These are phyloP conservation scores for Valencia hispanica DNA, from an alignment of 2,797 vertebrate species.

Conservation along the genomic window DNA sequence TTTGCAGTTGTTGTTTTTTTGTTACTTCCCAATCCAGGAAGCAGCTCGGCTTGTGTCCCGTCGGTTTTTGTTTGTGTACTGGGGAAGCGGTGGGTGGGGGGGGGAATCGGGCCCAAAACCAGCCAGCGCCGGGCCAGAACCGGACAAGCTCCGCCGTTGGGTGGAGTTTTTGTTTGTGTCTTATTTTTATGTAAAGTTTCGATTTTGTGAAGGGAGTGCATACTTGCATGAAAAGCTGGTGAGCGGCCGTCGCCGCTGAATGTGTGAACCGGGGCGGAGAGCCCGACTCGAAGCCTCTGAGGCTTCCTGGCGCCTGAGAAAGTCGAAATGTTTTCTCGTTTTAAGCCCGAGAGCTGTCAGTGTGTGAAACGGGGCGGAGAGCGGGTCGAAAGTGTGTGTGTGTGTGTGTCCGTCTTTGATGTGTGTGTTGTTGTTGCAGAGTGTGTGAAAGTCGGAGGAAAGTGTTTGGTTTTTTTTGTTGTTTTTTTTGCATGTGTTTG, in stretches of 20 bases:
- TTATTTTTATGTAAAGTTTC: slow-evolving; percentile 15
- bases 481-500: slow-evolving; percentile 50
- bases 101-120: too few species aligned
- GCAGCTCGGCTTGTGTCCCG: slow-evolving; percentile 14
- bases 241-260: slow-evolving; percentile 28
- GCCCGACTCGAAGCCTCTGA: slow-evolving; percentile 33
- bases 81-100: slow-evolving; percentile 57
- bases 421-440: slow-evolving; percentile 39
- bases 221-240: slow-evolving; percentile 21
- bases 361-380: slow-evolving; percentile 66
- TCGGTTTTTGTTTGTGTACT: slow-evolving; percentile 42
- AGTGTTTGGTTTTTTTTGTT: slow-evolving; percentile 57
- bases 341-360: slow-evolving; percentile 24
- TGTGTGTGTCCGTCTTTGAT: slow-evolving; percentile 45
- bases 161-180: slow-evolving; percentile 20
- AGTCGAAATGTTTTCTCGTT: slow-evolving; percentile 29
- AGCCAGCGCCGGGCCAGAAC: slow-evolving; percentile 41
- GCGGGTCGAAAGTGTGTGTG: slow-evolving; percentile 40
- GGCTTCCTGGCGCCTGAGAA: slow-evolving; percentile 46
- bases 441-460: slow-evolving; percentile 55
- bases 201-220: slow-evolving; percentile 20
- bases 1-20: too few species aligned
- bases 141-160: slow-evolving; percentile 47
- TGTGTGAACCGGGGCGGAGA: slow-evolving; percentile 64
- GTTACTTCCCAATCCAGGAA: slow-evolving; percentile 17